Evolutionary conservation across 2,113 vertebrate species (phyloP).

Genomic region (Lutjanus erythropterus): DNA sequence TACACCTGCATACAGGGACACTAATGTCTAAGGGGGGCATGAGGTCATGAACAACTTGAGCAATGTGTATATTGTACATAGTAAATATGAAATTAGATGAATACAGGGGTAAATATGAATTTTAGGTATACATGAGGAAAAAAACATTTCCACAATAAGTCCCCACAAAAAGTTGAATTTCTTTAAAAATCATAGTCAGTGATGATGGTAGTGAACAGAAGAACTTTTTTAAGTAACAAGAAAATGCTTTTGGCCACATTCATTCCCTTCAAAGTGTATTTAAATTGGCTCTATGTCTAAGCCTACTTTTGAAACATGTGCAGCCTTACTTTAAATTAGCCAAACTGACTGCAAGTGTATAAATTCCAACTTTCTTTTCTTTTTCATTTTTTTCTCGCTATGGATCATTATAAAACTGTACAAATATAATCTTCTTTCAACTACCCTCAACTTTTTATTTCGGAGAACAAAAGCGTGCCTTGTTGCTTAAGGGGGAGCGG

Average conservation of each 20-base stretch:
- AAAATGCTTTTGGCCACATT: neutral
- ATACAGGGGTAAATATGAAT: too few species aligned
- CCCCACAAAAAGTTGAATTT: neutral
- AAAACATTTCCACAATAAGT: too few species aligned
- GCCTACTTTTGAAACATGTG: neutral
- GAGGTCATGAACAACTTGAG: too few species aligned
- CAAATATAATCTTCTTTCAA: slow-evolving; percentile 22
- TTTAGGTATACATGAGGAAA: too few species aligned
- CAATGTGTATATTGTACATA: too few species aligned
- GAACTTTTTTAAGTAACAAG: too few species aligned
- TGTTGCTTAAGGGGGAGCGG: neutral
- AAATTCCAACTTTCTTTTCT: slow-evolving; percentile 1
- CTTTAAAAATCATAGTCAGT: neutral
- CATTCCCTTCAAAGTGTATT: neutral
- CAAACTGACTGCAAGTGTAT: neutral
- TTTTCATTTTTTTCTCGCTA: too few species aligned
- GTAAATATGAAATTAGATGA: too few species aligned
- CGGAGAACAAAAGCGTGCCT: neutral
- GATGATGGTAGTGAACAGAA: neutral
- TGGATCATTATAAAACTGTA: slow-evolving; percentile 9
- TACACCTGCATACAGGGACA: too few species aligned
- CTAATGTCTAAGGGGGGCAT: too few species aligned
- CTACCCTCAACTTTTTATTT: slow-evolving; percentile 6
- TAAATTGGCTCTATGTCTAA: neutral
- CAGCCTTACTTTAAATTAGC: neutral